Percentiles rank a stretch among this genome's conserved stretches.
Evolutionary conservation across 64 coral and sea anemone species (phyloP).

Genomic region (Stichodactyla mertensii): DNA sequence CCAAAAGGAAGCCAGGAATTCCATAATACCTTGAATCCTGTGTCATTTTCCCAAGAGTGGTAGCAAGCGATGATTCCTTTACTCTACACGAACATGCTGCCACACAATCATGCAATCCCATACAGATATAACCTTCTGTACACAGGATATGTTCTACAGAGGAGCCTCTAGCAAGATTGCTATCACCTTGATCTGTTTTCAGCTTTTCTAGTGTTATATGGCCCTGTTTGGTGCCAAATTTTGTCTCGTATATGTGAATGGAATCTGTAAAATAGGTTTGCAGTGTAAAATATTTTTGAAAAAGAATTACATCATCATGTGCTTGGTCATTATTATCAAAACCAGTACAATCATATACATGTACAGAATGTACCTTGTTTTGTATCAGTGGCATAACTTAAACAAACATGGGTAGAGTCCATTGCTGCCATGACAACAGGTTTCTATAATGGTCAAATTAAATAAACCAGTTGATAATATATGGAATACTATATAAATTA

Average conservation of each 20-base stretch:
- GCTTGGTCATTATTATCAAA: not conserved
- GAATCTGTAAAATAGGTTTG: not conserved
- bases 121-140: conserved; percentile 40
- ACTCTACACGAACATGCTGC: conserved; percentile 34
- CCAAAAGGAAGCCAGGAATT: too few relatives aligned
- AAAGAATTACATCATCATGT: not conserved
- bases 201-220: not conserved
- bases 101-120: conserved; percentile 13
- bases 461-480: not conserved
- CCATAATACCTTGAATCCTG: not conserved
- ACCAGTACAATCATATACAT: not conserved
- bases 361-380: not conserved
- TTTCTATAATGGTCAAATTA: not conserved
- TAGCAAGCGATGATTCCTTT: conserved; percentile 20
- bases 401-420: conserved; percentile 20
- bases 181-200: not conserved
- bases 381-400: not conserved
- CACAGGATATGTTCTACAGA: not conserved
- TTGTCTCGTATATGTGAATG: conserved; percentile 14
- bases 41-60: conserved; percentile 41
- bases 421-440: conserved; percentile 12
- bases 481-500: too few relatives aligned
- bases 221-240: conserved; percentile 11
- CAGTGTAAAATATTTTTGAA: too few relatives aligned
- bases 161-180: not conserved